A percentile compares a stretch with the other conserved stretches of the same genome.
Conservation (phyloP, 2,797 vertebrate genomes). For the Potorous gilbertii region DNA sequence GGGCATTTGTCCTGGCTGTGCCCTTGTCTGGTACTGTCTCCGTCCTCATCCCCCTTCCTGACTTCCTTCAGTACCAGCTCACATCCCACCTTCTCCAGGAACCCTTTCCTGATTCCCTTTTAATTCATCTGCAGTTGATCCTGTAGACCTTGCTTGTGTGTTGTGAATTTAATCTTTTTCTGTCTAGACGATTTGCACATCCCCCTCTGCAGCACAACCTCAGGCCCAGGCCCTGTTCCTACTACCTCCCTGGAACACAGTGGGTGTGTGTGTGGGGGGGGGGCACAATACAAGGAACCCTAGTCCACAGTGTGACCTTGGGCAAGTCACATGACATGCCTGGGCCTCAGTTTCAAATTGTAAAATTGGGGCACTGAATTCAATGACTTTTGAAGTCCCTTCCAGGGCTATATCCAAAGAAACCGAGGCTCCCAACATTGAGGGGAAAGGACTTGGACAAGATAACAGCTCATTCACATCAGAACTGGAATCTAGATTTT, state of each 20-base stretch:
- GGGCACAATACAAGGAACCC: too few species aligned
- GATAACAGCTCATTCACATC: neutral
- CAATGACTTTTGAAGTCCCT: too few species aligned
- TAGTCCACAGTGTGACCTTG: neutral
- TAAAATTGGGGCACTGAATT: neutral
- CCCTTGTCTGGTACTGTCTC: neutral
- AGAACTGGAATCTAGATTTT: neutral
- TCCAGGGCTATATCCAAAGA: too few species aligned
- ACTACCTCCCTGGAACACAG: too few species aligned
- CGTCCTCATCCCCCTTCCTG: too few species aligned
- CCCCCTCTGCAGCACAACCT: too few species aligned
- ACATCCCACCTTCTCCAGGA: too few species aligned
- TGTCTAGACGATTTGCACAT: accelerated
- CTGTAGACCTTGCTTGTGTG: neutral
- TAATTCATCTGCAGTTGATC: too few species aligned
- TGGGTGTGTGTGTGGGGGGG: too few species aligned
- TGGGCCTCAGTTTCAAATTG: neutral
- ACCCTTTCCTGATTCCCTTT: neutral
- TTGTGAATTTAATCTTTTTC: neutral
- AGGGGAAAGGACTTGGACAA: neutral
- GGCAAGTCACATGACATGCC: neutral
- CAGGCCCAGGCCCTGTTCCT: neutral
- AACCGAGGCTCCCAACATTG: neutral
- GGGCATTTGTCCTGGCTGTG: too few species aligned
- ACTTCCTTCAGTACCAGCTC: too few species aligned